A percentile compares a stretch with the other conserved stretches of the same genome.
These are phyloP conservation scores for Vannuccia rotundouncinata DNA, from an alignment of 2,888 invertebrate species.

Conservation along the genomic window DNA sequence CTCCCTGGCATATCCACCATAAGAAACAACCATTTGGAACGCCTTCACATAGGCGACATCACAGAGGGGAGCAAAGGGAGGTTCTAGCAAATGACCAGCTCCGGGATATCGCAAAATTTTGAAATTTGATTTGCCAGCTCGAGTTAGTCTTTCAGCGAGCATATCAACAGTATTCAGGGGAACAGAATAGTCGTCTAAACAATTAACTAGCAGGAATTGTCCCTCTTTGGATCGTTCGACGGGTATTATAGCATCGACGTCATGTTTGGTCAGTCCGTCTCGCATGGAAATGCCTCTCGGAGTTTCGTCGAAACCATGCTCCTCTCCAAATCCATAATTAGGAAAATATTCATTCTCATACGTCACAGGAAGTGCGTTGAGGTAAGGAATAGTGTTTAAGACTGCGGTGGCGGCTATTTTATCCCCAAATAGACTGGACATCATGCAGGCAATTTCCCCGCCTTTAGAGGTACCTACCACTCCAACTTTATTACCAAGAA, in stretches of 20 bases:
- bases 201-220: slow-evolving; percentile 5
- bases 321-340: neutral
- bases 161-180: neutral
- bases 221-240: slow-evolving; percentile 22
- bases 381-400: neutral
- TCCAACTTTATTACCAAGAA: slow-evolving; percentile 18
- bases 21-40: neutral
- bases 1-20: slow-evolving; percentile 2
- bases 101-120: slow-evolving; percentile 42
- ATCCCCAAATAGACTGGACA: slow-evolving; percentile 26
- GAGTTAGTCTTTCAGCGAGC: slow-evolving; percentile 24
- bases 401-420: neutral
- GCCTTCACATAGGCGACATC: neutral
- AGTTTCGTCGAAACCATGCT: neutral
- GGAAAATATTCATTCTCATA: neutral
- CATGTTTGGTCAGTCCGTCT: neutral
- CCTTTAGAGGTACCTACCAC: slow-evolving; percentile 16
- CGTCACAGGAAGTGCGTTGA: neutral
- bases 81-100: slow-evolving; percentile 48
- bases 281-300: neutral
- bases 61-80: slow-evolving; percentile 45
- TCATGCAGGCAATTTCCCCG: neutral
- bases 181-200: slow-evolving; percentile 29
- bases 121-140: neutral
- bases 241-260: slow-evolving; percentile 22